Conservation (phyloP, 2,888 invertebrate species). For the Metellina segmentata region DNA sequence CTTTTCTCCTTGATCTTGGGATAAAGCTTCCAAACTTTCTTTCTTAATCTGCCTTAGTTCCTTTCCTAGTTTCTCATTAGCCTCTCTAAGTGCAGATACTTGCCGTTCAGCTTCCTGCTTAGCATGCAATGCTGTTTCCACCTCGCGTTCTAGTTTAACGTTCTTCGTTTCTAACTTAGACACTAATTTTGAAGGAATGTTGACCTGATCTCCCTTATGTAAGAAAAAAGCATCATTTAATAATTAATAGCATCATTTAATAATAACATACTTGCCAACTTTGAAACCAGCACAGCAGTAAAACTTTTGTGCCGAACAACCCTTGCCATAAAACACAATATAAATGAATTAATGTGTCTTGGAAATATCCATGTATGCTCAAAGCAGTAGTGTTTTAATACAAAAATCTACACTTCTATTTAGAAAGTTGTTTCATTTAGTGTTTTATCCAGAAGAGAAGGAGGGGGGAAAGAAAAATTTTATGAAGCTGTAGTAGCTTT, state of each 20-base stretch:
- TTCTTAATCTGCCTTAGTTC: slow-evolving; percentile 52
- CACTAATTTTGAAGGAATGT: slow-evolving; percentile 82
- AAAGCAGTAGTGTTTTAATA: too few relatives aligned
- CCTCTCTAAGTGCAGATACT: slow-evolving; percentile 77
- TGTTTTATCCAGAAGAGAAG: too few relatives aligned
- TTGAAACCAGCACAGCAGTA: too few relatives aligned
- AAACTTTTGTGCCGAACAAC: too few relatives aligned
- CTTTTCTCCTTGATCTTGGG: slow-evolving; percentile 29
- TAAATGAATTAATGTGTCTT: too few relatives aligned
- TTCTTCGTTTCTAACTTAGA: slow-evolving; percentile 83
- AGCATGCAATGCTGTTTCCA: slow-evolving; percentile 82
- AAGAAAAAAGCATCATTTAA: slow-evolving; percentile 79
- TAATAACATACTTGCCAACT: not conserved
- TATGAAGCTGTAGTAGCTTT: too few relatives aligned
- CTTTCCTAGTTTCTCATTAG: slow-evolving; percentile 69
- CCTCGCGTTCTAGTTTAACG: slow-evolving; percentile 80
- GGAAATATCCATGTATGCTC: too few relatives aligned
- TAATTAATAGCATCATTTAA: not conserved
- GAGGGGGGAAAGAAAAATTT: too few relatives aligned
- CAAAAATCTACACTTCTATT: too few relatives aligned
- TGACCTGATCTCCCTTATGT: slow-evolving; percentile 80
- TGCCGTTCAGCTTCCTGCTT: slow-evolving; percentile 80
- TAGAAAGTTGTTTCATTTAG: too few relatives aligned
- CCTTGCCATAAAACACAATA: too few relatives aligned
- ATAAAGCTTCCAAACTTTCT: not conserved